phyloP scores from a whole-genome alignment of 2,113 vertebrate genomes.

The Macrotus californicus region DNA sequence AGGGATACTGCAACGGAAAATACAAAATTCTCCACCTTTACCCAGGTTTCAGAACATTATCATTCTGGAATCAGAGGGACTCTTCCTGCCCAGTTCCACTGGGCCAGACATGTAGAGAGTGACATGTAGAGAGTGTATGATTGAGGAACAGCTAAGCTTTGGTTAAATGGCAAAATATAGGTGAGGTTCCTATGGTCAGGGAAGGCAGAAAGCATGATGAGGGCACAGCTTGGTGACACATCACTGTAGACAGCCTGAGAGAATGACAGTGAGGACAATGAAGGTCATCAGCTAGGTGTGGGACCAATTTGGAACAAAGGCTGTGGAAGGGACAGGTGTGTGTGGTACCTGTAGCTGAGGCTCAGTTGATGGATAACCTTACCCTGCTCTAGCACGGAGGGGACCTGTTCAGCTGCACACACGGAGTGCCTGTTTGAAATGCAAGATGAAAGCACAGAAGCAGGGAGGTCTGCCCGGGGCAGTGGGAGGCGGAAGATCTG shows the following conservation, averaged over 20 bases:
- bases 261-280: neutral
- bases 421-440: neutral
- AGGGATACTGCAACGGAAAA: neutral
- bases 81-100: neutral
- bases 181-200: neutral
- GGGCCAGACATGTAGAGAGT: neutral
- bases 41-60: neutral
- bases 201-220: neutral
- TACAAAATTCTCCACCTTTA: neutral
- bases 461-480: neutral
- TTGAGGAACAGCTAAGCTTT: neutral
- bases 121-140: neutral
- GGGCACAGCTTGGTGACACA: neutral
- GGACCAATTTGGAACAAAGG: neutral
- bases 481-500: neutral
- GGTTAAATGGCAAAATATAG: neutral
- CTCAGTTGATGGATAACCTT: neutral
- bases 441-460: neutral
- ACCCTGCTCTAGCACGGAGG: neutral
- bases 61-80: neutral
- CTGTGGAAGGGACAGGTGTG: neutral
- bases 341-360: neutral
- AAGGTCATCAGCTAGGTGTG: neutral
- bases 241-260: neutral
- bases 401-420: neutral